phyloP scores from a whole-genome alignment of 1,140 invertebrate species.

The Lamellibrachia luymesi region DNA sequence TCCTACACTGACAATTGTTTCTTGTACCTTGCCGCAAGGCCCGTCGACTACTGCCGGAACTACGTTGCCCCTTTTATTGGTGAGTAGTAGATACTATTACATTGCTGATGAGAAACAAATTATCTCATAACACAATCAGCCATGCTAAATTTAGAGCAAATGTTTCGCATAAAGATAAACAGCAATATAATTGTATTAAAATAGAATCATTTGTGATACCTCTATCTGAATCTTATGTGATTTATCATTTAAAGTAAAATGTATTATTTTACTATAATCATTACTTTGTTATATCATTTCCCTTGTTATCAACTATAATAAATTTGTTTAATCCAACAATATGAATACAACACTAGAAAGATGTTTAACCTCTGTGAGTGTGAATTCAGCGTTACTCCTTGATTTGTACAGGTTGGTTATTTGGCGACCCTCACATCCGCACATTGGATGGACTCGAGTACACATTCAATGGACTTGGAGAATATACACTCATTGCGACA shows the following conservation, averaged over 20 bases:
- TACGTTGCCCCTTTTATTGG: background rate
- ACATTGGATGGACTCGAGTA: constrained; percentile 26
- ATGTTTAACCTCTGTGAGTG: background rate
- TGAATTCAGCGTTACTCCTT: background rate
- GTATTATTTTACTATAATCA: too few relatives aligned
- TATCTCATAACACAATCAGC: background rate
- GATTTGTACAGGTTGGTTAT: background rate
- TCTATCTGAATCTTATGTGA: too few relatives aligned
- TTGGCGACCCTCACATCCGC: constrained; percentile 28
- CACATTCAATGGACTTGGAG: constrained; percentile 28
- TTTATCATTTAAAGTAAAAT: background rate
- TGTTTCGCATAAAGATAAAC: too few relatives aligned
- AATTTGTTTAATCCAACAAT: background rate
- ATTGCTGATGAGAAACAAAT: background rate
- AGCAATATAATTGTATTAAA: background rate
- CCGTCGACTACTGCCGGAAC: background rate
- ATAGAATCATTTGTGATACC: too few relatives aligned
- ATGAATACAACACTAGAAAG: background rate
- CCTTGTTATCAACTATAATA: background rate
- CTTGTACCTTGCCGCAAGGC: background rate
- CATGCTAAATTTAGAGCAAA: too few relatives aligned
- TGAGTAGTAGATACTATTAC: background rate
- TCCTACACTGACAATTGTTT: background rate
- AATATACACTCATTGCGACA: constrained; percentile 21
- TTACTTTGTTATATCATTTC: too few relatives aligned